Evolutionary conservation across 2,113 vertebrate species (phyloP), one percentile per base, ranked within the genome.

Genomic region (Sigmodon hispidus): DNA sequence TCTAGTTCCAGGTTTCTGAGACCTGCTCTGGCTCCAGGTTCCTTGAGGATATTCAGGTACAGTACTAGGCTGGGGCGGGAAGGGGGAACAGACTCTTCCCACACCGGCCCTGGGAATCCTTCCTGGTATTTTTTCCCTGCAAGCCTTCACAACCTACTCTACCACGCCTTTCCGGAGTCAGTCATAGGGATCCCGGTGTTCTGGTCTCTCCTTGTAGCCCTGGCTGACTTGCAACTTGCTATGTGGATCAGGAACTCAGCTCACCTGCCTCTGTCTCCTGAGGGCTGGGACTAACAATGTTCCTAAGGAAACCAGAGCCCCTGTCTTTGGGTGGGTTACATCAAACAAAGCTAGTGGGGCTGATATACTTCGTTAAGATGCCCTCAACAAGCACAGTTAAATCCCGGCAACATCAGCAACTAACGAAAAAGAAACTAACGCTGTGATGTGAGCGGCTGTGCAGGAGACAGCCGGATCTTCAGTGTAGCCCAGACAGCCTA

Each of bases 41-140:
- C 17, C n/a, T 12, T 0, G 43, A 45, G 55, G 36, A 13, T 81
- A 40, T 26, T 34, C 15, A 0, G 1, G 13, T 2, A 1, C 50
- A 45, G 43, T 3, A 3, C 61, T 48, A 34, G 72, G 26, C 7
- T 48, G 65, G 12, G 19, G 15, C n/a, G n/a, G 29, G 40, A 0
- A 19, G 43, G 48, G 13, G n/a, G 0, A 21, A 5, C 26, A 3
- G 43, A 70, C 48, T 83, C n/a, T n/a, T n/a, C n/a, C n/a, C n/a
- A n/a, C n/a, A n/a, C n/a, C 31, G 0, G 57, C 36, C 50, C 10
- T 1, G 5, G 50, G 24, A 65, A 31, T 21, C 36, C 83, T n/a
- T 24, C 31, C 9, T 34, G 34, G 40, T 31, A 16, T 55, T 36
- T 61, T 65, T 17, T 59, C 1, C 73, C 43, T 6, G 36, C 61